Evolutionary conservation across 2,113 vertebrate species (phyloP), one percentile per base, ranked within the genome.

Genomic region (Albula goreensis): DNA sequence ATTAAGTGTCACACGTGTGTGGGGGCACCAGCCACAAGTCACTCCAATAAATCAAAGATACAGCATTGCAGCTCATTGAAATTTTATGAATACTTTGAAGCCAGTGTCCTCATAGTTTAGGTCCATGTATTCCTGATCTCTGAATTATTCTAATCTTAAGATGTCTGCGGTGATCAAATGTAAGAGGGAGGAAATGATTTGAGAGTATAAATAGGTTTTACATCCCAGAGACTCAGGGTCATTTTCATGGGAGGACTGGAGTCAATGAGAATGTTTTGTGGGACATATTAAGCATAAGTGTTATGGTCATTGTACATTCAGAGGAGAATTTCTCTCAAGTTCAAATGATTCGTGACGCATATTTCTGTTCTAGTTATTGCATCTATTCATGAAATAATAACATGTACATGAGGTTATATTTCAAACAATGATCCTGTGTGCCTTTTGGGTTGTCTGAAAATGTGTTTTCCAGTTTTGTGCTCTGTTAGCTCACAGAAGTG

Each of bases 1-100:
- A 84, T 83, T 83, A 83, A 60, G n/a, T 84, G 31, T 31, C 50
- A 84, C 83, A 84, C 74, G 53, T 53, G 51, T 77, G 31, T 25
- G 70, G 50, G 51, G 70, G 83, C 83, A 56, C 41, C n/a, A 41
- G 50, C 31, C 13, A 22, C 48, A 31, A 13, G 50, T 78, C 22
- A 41, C 66, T 53, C 15, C 15, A 53, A 78, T 84, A 84, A 77
- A 78, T 77, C 50, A 78, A 56, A 83, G 56, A 83, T 84, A 49
- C 50, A 31, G 63, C 51, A 12, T 77, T 84, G 22, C 3, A 31
- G 17, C 66, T 51, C 31, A 51, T 19, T 63, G 41, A 52, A 41
- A 50, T 70, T 50, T 77, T 31, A 31, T 31, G 22, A 74, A 74
- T 9, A 74, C n/a, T 74, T 74, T 74, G 70, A 74, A 25, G 70